Evolutionary conservation across 2,113 vertebrate genomes (phyloP), one percentile per base, ranked within the genome.

Genomic region (Peromyscus polionotus): DNA sequence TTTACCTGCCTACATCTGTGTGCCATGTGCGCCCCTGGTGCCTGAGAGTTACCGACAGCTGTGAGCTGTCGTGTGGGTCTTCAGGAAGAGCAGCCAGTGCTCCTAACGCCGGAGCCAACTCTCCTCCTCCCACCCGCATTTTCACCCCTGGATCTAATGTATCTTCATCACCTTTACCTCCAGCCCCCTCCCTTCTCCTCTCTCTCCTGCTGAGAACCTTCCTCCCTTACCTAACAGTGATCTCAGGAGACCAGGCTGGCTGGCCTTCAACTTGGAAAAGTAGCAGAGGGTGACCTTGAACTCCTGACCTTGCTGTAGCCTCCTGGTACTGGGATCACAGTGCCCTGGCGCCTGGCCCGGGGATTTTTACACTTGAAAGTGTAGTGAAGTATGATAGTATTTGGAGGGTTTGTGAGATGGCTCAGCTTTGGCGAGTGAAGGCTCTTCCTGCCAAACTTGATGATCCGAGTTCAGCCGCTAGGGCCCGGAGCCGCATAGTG

Each of bases 1-100:
- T 42, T 65, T 85, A 31, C 42, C 26, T 20, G 9, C 16, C 10
- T 67, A 5, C 45, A 0, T 67, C 39, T 20, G 7, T 67, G 39
- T 0, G 5, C n/a, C n/a, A 4, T 2, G 13, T 2, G 7, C 42
- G 22, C n/a, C 2, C 36, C n/a, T 84, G 57, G 57, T 26, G 36
- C 5, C 51, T 22, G 8, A 57, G 20, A 42, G 57, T 39, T 28
- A 22, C 36, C 59, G 79, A 42, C 3, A 10, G 57, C 1, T 28
- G 57, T 63, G 81, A 84, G 24, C 81, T 63, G 16, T 42, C 81
- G 28, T 63, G 57, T 61, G 22, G 6, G 59, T 2, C 28, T 48
- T 86, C 83, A 48, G 42, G 39, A 48, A 65, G 8, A 19, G 83
- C 61, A 39, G 57, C 57, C 57, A 42, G n/a, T 84, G 57, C 36